Evolutionary conservation across 2,888 invertebrate species (phyloP).

Genomic region (Drosophila paramelanica): DNA sequence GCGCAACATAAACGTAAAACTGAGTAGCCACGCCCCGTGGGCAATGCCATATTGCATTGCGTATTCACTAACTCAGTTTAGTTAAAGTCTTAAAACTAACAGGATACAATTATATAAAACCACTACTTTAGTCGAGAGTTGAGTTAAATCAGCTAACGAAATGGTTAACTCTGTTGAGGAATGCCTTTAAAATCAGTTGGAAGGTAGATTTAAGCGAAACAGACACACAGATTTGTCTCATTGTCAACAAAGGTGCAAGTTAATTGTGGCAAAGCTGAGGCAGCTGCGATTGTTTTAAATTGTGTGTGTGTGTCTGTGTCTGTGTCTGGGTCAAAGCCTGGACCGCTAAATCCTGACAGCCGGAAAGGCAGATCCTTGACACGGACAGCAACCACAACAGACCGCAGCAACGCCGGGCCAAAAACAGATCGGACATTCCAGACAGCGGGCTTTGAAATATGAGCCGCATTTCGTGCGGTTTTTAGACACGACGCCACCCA

Average conservation of each 20-base stretch:
- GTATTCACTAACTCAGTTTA: background rate
- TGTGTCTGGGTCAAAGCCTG: constrained; percentile 3
- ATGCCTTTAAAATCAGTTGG: constrained; percentile 2
- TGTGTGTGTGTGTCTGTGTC: constrained; percentile 13
- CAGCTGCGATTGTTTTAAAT: constrained; percentile 38
- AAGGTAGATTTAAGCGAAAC: background rate
- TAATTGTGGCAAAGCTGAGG: constrained; percentile 45
- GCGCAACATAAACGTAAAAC: constrained; percentile 5
- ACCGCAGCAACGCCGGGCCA: constrained; percentile 2
- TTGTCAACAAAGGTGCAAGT: constrained; percentile 33
- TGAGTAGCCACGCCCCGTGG: background rate
- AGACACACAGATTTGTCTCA: background rate
- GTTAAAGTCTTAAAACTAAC: background rate
- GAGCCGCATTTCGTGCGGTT: constrained; percentile 57
- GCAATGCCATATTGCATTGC: background rate
- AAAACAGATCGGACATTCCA: constrained; percentile 34
- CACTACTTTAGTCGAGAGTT: background rate
- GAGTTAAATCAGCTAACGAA: background rate
- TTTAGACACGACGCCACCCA: constrained; percentile 30
- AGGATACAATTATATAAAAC: too few relatives aligned
- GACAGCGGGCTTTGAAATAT: constrained; percentile 62
- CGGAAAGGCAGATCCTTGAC: constrained; percentile 18
- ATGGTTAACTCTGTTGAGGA: background rate
- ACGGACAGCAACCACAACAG: constrained; percentile 11
- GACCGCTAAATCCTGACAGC: constrained; percentile 14